A percentile compares a stretch with the other conserved stretches of the same genome.
Conservation (phyloP, 2,888 invertebrate species). For the Epistrophe eligans region DNA sequence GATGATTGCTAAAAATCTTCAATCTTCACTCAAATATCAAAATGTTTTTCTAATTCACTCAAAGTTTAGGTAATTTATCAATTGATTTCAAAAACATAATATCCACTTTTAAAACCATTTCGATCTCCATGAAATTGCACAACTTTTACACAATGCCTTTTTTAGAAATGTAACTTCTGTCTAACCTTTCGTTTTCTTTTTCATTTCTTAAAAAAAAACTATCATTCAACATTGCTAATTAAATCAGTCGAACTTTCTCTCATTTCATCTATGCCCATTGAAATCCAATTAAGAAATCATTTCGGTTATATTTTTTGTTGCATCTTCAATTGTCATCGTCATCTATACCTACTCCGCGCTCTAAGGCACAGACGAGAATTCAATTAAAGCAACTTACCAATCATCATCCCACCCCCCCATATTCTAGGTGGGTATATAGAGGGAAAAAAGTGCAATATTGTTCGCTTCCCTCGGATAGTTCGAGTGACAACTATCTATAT, state of each 20-base stretch:
- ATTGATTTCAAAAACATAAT: background rate
- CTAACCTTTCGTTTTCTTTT: background rate
- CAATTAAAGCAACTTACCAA: conserved; percentile 40
- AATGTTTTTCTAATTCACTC: background rate
- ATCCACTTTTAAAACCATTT: background rate
- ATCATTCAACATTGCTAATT: conserved; percentile 32
- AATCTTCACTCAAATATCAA: background rate
- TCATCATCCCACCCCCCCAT: background rate
- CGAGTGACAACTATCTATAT: conserved; percentile 39
- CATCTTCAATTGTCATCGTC: background rate
- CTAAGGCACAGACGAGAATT: conserved; percentile 43
- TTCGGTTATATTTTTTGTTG: conserved; percentile 9
- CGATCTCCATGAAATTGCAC: background rate
- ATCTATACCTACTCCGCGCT: background rate
- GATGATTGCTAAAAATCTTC: too few relatives aligned
- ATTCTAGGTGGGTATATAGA: background rate
- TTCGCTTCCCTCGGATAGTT: conserved; percentile 33
- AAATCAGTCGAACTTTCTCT: conserved; percentile 48
- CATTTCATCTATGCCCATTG: conserved; percentile 39
- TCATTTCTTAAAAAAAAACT: background rate
- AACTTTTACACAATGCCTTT: background rate
- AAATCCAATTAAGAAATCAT: conserved; percentile 59
- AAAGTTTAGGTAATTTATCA: background rate
- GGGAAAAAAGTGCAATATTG: conserved; percentile 7
- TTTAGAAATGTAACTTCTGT: background rate